A percentile compares a stretch with the other conserved stretches of the same genome.
These are phyloP conservation scores for Anniella stebbinsi DNA, from an alignment of 2,797 vertebrate species.

Conservation along the genomic window DNA sequence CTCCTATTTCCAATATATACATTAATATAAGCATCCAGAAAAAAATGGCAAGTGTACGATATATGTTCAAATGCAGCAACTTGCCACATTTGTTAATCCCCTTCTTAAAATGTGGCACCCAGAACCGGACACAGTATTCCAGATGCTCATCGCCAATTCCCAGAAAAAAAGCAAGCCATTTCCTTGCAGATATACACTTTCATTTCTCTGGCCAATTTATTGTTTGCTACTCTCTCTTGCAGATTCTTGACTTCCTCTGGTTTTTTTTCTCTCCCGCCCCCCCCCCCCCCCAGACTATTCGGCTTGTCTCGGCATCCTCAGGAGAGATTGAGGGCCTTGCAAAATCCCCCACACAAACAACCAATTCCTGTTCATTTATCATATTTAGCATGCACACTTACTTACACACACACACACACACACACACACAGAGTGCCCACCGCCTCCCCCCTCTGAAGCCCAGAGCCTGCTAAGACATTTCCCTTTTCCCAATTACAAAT, in stretches of 20 bases:
- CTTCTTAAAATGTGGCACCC: neutral
- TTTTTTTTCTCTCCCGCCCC: constrained; percentile 77
- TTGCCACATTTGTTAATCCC: neutral
- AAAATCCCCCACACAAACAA: constrained; percentile 88
- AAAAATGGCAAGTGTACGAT: too few species aligned
- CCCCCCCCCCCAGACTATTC: constrained; percentile 80
- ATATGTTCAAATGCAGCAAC: too few species aligned
- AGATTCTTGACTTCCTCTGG: constrained; percentile 78
- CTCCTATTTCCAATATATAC: too few species aligned
- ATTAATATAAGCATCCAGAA: too few species aligned
- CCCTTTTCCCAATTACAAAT: constrained; percentile 99
- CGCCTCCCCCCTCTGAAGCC: constrained; percentile 77
- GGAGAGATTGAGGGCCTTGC: constrained; percentile 83
- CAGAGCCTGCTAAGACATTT: constrained; percentile 92
- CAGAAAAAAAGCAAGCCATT: neutral
- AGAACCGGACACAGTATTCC: neutral
- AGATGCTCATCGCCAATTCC: neutral
- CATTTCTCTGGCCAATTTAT: constrained; percentile 85
- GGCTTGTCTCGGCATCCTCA: constrained; percentile 81
- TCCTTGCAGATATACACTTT: constrained; percentile 56
- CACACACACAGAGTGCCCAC: constrained; percentile 85
- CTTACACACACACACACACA: constrained; percentile 82
- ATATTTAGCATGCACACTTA: constrained; percentile 91
- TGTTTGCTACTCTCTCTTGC: constrained; percentile 79
- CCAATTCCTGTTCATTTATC: constrained; percentile 91